Evolutionary conservation across 2,113 vertebrate genomes (phyloP).

Genomic region (Mandrillus leucophaeus): DNA sequence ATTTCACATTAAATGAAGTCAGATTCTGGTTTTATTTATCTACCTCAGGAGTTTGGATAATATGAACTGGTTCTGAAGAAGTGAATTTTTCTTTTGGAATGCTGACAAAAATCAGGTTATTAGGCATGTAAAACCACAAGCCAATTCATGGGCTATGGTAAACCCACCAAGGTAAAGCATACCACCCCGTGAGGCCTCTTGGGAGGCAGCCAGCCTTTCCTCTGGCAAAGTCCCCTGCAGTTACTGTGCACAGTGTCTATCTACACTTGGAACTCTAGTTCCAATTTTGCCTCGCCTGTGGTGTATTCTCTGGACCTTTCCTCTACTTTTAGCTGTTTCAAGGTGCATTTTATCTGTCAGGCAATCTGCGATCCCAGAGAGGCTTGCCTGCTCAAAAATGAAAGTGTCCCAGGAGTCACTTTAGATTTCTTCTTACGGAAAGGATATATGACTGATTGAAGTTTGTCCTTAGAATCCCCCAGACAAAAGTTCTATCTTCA

Average conservation of each 20-base stretch:
- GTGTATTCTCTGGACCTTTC: background rate
- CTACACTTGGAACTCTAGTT: background rate
- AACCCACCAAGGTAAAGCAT: constrained; percentile 27
- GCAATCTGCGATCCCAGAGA: background rate
- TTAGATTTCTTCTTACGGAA: background rate
- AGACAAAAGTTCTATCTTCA: background rate
- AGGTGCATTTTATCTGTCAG: background rate
- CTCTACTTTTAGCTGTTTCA: background rate
- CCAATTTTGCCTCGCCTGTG: background rate
- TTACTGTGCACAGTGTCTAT: background rate
- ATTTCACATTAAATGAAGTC: constrained; percentile 58
- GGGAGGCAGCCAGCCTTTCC: background rate
- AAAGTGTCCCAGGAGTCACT: background rate
- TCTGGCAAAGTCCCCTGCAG: background rate
- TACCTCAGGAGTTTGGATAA: constrained; percentile 29
- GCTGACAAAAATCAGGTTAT: constrained; percentile 43
- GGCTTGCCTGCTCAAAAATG: background rate
- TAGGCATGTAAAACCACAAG: background rate
- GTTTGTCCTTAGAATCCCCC: background rate
- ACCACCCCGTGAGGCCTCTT: background rate
- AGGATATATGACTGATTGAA: background rate
- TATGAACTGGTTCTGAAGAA: background rate
- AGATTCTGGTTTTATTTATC: constrained; percentile 51
- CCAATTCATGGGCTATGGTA: background rate
- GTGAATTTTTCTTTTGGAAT: constrained; percentile 36